Evolutionary conservation across 2,797 vertebrate species (phyloP).

Genomic region (Crocodylus rhombifer): DNA sequence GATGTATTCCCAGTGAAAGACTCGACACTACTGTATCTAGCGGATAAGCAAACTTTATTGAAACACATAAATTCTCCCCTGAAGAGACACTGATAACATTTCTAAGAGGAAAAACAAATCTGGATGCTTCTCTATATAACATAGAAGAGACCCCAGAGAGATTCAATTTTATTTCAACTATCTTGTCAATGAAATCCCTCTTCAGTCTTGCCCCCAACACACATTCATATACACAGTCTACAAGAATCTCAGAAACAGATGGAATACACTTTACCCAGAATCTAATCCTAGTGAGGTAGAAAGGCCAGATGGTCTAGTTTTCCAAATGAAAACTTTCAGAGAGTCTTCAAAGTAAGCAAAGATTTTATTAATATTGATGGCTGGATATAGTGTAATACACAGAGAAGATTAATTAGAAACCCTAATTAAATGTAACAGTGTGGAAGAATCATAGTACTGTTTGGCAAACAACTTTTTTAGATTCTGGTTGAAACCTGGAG

Average conservation of each 20-base stretch:
- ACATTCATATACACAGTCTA: conserved; percentile 20
- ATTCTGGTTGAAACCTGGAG: conserved; percentile 35
- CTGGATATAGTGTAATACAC: conserved; percentile 64
- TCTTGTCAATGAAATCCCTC: conserved; percentile 37
- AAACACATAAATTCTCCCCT: neutral
- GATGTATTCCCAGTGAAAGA: neutral
- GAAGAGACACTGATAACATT: neutral
- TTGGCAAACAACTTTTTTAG: conserved; percentile 65
- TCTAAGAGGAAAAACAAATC: neutral
- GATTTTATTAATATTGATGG: conserved; percentile 77
- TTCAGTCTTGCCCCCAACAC: conserved; percentile 30
- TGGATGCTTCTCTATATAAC: conserved; percentile 16
- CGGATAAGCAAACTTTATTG: neutral
- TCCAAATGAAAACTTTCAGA: conserved; percentile 77
- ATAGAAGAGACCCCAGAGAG: conserved; percentile 13
- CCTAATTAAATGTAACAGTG: conserved; percentile 74
- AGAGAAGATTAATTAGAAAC: conserved; percentile 78
- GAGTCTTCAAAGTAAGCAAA: conserved; percentile 74
- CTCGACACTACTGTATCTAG: neutral
- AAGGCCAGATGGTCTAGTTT: conserved; percentile 75
- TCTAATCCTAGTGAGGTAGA: conserved; percentile 67
- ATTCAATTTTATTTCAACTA: conserved; percentile 29
- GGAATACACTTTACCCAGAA: conserved; percentile 55
- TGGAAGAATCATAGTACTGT: conserved; percentile 56
- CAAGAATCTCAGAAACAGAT: conserved; percentile 75